Evolutionary conservation across 2,797 vertebrate genomes (phyloP).

Genomic region (Mormyrus hasselquistii): DNA sequence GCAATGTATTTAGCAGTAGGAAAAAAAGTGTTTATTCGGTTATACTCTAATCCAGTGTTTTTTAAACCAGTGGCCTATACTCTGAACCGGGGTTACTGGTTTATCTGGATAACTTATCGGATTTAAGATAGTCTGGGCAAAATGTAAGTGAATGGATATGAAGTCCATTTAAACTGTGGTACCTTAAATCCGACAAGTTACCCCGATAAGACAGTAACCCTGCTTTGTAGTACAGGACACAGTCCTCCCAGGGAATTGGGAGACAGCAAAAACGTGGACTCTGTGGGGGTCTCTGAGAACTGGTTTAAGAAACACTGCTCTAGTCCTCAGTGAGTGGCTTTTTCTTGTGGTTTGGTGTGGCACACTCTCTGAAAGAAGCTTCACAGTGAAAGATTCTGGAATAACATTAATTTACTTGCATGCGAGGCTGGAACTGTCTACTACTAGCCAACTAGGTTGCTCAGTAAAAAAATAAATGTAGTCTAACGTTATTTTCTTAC

Average conservation of each 20-base stretch:
- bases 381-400: background rate
- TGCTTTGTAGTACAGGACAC: no score
- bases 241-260: background rate
- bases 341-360: background rate
- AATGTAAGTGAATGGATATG: no score
- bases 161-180: no score
- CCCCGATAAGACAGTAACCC: no score
- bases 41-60: background rate
- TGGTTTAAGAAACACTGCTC: background rate
- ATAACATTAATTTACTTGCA: background rate
- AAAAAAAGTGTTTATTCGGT: background rate
- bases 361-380: background rate
- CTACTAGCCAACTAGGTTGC: background rate
- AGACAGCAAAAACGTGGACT: background rate
- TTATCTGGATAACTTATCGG: no score
- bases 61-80: background rate
- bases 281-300: background rate
- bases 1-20: background rate
- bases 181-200: no score
- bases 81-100: no score
- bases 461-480: background rate
- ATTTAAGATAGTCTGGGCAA: no score
- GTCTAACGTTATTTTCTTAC: background rate
- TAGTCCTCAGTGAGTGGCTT: background rate
- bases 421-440: background rate